phyloP scores from a whole-genome alignment of 1,140 invertebrate species.

The Bactericera cockerelli region DNA sequence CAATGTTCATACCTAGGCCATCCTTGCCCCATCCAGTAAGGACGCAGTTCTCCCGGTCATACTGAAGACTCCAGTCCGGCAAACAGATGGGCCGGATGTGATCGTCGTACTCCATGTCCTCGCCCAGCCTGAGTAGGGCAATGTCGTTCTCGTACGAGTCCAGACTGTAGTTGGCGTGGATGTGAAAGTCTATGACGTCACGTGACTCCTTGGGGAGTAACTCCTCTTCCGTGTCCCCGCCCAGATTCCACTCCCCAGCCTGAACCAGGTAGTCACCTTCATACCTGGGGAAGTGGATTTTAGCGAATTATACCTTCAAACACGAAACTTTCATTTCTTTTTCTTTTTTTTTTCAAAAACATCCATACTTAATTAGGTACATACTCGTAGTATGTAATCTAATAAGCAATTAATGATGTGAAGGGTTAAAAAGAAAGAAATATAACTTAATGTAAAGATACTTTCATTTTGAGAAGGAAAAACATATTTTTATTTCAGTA shows the following conservation, averaged over 20 bases:
- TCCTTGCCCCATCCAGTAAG: constrained; percentile 52
- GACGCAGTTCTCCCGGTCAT: constrained; percentile 32
- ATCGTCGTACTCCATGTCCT: constrained; percentile 24
- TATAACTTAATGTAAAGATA: no score
- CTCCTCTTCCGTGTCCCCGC: constrained; percentile 31
- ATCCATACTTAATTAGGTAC: no score
- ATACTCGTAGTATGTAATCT: no score
- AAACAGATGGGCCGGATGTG: constrained; percentile 37
- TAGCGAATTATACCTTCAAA: no score
- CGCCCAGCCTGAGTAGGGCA: constrained; percentile 30
- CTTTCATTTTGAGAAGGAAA: no score
- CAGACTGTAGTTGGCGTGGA: constrained; percentile 29
- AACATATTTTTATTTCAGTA: no score
- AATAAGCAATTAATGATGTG: no score
- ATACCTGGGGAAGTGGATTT: no score
- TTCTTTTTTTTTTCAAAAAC: no score
- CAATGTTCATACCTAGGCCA: constrained; percentile 37
- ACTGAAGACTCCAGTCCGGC: constrained; percentile 25
- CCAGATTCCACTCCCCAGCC: constrained; percentile 41
- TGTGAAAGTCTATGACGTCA: constrained; percentile 27
- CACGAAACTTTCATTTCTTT: no score
- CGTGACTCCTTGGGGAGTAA: constrained; percentile 37
- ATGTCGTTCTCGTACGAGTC: constrained; percentile 32
- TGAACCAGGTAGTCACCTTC: constrained; percentile 23
- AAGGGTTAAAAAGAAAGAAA: no score